Percentiles rank a stretch among this genome's conserved stretches.
Conservation (phyloP, 2,113 vertebrate species). For the Pygoscelis adeliae region DNA sequence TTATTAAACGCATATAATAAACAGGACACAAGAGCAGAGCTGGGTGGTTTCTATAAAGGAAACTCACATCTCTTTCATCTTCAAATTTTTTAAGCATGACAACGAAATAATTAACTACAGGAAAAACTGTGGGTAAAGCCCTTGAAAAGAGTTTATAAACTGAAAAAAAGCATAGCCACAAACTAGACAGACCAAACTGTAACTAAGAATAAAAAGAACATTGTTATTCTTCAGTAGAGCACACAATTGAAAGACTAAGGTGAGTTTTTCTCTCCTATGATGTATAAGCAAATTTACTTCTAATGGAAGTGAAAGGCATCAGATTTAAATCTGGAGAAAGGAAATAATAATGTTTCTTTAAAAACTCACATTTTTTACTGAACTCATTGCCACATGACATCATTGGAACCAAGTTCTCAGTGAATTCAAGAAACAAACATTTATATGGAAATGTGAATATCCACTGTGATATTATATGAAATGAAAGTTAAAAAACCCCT, state of each 20-base stretch:
- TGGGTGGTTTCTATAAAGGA: not conserved
- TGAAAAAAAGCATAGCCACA: not conserved
- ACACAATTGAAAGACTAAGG: not conserved
- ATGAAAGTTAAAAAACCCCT: not conserved
- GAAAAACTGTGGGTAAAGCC: not conserved
- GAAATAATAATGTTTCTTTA: not conserved
- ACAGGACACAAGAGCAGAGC: not conserved
- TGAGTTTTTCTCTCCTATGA: not conserved
- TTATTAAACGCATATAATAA: not conserved
- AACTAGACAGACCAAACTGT: not conserved
- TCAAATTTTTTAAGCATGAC: not conserved
- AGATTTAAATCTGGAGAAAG: not conserved
- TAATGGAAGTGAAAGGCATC: not conserved
- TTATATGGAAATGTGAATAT: not conserved
- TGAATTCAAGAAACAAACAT: not conserved
- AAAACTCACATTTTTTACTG: not conserved
- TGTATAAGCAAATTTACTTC: not conserved
- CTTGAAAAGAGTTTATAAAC: not conserved
- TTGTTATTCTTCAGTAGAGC: not conserved
- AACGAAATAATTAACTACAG: constrained; percentile 3
- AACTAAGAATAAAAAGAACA: not conserved
- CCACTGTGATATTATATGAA: not conserved
- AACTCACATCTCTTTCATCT: not conserved
- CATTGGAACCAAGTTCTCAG: not conserved
- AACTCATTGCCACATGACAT: not conserved